phyloP scores from a whole-genome alignment of 2,797 vertebrate species.

The Scolopax rusticola region DNA sequence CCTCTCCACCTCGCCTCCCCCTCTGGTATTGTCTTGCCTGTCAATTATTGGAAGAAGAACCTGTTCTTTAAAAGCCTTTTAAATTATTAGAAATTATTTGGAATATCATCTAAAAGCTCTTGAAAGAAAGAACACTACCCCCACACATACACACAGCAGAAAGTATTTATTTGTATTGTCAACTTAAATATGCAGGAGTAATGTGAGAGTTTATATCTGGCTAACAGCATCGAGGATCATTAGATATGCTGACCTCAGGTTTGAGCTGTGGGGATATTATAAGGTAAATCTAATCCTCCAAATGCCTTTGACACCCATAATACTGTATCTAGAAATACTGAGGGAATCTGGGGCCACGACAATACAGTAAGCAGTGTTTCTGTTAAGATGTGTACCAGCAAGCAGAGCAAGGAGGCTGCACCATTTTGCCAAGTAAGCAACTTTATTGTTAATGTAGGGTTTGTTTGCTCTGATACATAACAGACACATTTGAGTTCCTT shows the following conservation, averaged over 20 bases:
- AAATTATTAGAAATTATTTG: conserved; percentile 79
- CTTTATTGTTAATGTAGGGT: conserved; percentile 62
- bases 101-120: conserved; percentile 78
- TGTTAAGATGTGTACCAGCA: not conserved
- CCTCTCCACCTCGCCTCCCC: conserved; percentile 75
- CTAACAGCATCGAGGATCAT: not conserved
- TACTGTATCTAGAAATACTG: not conserved
- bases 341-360: not conserved
- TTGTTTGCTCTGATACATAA: conserved; percentile 72
- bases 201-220: not conserved
- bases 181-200: not conserved
- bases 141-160: conserved; percentile 47
- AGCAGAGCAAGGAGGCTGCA: conserved; percentile 37
- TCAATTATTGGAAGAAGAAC: conserved; percentile 77
- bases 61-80: conserved; percentile 78
- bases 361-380: not conserved
- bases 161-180: conserved; percentile 67
- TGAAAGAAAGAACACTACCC: conserved; percentile 61
- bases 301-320: not conserved
- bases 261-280: not conserved
- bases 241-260: not conserved
- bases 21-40: conserved; percentile 76
- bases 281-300: not conserved
- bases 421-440: conserved; percentile 59
- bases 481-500: conserved; percentile 58